Percentiles rank a stretch among this genome's conserved stretches.
phyloP scores from a whole-genome alignment of 2,113 vertebrate genomes.

The Bos indicus region DNA sequence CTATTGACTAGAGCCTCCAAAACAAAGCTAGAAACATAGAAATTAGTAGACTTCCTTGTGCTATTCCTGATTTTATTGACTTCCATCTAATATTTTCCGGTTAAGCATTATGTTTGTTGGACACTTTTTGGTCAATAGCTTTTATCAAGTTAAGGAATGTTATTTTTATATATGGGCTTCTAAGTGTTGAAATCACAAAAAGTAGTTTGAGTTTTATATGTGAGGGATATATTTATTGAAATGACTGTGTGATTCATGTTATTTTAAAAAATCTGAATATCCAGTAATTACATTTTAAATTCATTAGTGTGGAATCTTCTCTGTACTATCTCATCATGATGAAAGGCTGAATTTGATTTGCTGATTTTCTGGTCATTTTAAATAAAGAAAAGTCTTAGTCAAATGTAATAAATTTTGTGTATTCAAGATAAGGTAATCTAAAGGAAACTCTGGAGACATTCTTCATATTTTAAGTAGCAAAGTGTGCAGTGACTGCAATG shows the following conservation, averaged over 20 bases:
- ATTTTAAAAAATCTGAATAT: not conserved
- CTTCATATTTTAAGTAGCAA: not conserved
- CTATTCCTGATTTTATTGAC: not conserved
- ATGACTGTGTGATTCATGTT: not conserved
- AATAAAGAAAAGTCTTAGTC: not conserved
- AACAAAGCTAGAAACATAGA: not conserved
- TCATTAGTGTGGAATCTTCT: not conserved
- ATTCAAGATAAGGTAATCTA: not conserved
- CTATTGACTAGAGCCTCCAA: not conserved
- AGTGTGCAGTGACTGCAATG: not conserved
- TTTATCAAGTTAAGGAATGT: not conserved
- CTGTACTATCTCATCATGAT: not conserved
- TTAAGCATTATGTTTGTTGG: not conserved
- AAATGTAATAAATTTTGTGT: not conserved
- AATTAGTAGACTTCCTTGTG: not conserved
- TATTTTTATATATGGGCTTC: not conserved
- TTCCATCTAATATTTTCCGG: not conserved
- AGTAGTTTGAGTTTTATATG: not conserved
- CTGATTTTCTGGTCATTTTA: slow-evolving; percentile 18
- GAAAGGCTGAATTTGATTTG: not conserved
- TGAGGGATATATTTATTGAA: not conserved
- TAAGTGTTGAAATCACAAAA: not conserved
- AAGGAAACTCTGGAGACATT: not conserved
- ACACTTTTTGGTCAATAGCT: not conserved
- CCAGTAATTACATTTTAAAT: not conserved